Evolutionary conservation across 1,140 invertebrate genomes (phyloP).

Genomic region (Polypedilum pembai): DNA sequence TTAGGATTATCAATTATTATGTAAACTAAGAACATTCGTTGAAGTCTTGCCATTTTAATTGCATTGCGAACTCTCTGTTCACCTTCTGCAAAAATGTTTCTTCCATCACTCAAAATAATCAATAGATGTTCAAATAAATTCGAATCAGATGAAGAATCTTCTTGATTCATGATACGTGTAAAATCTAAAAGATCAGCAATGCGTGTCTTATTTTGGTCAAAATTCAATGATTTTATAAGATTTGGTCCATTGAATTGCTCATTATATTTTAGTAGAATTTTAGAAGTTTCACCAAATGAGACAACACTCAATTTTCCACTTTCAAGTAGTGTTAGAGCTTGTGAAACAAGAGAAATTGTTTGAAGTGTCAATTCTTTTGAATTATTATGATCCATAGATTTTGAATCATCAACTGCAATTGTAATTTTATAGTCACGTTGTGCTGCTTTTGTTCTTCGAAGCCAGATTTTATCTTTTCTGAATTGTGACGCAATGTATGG

Average conservation of each 20-base stretch:
- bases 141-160: slow-evolving; percentile 51
- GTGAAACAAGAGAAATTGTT: slow-evolving; percentile 83
- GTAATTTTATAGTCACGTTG: slow-evolving; percentile 96
- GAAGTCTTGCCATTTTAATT: slow-evolving; percentile 68
- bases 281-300: slow-evolving; percentile 83
- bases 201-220: slow-evolving; percentile 72
- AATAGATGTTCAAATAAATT: slow-evolving; percentile 73
- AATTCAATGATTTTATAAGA: slow-evolving; percentile 68
- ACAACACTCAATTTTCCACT: slow-evolving; percentile 85
- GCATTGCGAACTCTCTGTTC: slow-evolving; percentile 65
- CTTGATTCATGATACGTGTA: slow-evolving; percentile 61
- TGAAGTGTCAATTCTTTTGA: slow-evolving; percentile 90
- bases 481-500: slow-evolving; percentile 98
- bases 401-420: slow-evolving; percentile 95
- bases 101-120: slow-evolving; percentile 89
- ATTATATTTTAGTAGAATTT: slow-evolving; percentile 75
- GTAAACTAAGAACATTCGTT: slow-evolving; percentile 88
- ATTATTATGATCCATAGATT: slow-evolving; percentile 83
- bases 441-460: slow-evolving; percentile 88
- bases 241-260: slow-evolving; percentile 80
- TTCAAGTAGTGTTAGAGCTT: slow-evolving; percentile 84
- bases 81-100: slow-evolving; percentile 87
- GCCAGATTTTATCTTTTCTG: slow-evolving; percentile 98
- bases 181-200: slow-evolving; percentile 74
- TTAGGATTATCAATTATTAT: slow-evolving; percentile 90